Evolutionary conservation across 2,888 invertebrate species (phyloP).

Genomic region (Hyles lineata): DNA sequence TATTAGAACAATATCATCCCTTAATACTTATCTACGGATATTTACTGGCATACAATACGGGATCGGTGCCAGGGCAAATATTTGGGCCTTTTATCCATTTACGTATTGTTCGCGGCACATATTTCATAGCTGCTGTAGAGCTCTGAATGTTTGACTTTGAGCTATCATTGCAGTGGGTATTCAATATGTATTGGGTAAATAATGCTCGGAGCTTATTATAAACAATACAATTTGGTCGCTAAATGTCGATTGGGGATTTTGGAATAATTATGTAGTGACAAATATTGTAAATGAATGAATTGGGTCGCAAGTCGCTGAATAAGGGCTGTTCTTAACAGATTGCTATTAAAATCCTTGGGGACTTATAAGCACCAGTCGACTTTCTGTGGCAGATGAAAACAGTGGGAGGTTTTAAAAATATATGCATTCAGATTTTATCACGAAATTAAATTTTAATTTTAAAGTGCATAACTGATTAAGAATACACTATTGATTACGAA

Average conservation of each 20-base stretch:
- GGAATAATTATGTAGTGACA: not conserved
- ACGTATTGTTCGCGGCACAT: constrained; percentile 30
- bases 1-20: constrained; percentile 25
- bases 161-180: constrained; percentile 26
- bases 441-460: no score
- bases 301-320: no score
- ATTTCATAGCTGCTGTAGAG: constrained; percentile 29
- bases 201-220: not conserved
- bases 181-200: constrained; percentile 2
- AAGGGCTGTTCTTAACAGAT: no score
- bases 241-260: not conserved
- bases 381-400: no score
- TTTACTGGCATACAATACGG: constrained; percentile 22
- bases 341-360: no score
- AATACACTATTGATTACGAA: no score
- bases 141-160: constrained; percentile 28
- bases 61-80: constrained; percentile 33
- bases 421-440: no score
- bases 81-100: constrained; percentile 33
- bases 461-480: no score
- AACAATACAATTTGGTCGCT: not conserved
- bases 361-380: no score
- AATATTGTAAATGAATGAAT: not conserved
- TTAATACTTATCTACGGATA: constrained; percentile 25
- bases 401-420: no score